Evolutionary conservation across 2,797 vertebrate genomes (phyloP), one percentile per base, ranked within the genome.

Genomic region (Microctenopoma lineatum): DNA sequence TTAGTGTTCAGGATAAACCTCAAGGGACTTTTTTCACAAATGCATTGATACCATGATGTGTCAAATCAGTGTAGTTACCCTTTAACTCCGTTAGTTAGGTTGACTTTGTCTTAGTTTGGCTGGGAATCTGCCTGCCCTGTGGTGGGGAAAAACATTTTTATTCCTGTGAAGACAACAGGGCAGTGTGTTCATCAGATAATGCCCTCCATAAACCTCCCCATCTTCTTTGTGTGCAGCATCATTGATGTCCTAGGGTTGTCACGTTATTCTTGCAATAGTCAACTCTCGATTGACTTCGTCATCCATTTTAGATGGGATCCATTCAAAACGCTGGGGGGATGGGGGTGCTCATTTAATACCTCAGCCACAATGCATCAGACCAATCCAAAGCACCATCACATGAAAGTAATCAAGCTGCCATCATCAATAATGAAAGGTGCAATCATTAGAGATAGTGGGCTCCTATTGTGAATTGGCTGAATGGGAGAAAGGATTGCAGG

Each of bases 371-470:
- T 89, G 81, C 67, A 36, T 18, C 52, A 70, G 81, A 89, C 83
- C 77, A 87, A 80, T 88, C 75, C 77, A 84, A 5, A 48, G 75
- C 66, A 67, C 25, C 59, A 66, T 83, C 66, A 61, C 62, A 70
- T 89, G 89, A 89, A 93, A 70, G 91, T 88, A 92, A 93, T 92
- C 87, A 88, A 87, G 85, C 89, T 71, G 72, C 68, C 59, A 34
- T 84, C 90, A 92, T 94, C 86, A 92, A 93, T 94, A 93, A 93
- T 95, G 78, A 79, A 94, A 86, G 79, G 39, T 52, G 54, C 80
- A 79, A 87, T 92, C 86, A 77, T 56, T 78, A 68, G 57, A 78
- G 75, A 66, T 58, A 73, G 75, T 61, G 60, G 66, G 59, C 71
- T 83, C 42, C 86, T 76, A 75, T 93, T 93, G 88, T 92, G 72